A percentile compares a stretch with the other conserved stretches of the same genome.
These are phyloP conservation scores for Siniperca obscura DNA, from an alignment of 2,797 vertebrate species.

Conservation along the genomic window DNA sequence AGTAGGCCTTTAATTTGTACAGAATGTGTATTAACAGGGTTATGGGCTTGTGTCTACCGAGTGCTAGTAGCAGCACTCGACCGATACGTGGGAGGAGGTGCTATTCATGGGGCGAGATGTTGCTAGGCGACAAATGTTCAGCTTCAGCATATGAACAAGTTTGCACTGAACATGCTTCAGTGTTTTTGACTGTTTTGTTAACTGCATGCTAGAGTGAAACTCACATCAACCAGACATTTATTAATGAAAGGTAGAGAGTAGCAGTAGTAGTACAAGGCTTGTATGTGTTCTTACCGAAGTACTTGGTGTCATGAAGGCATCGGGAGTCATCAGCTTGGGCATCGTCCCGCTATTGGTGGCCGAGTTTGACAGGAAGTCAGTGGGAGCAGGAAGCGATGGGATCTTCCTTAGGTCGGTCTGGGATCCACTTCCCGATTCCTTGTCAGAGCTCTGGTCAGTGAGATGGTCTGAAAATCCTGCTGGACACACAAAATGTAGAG, in stretches of 20 bases:
- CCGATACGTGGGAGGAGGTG: neutral
- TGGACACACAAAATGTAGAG: constrained; percentile 10
- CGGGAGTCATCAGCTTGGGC: constrained; percentile 97
- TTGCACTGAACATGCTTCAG: neutral
- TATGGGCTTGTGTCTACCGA: neutral
- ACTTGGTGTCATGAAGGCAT: constrained; percentile 98
- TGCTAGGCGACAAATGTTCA: constrained; percentile 24
- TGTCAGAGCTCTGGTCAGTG: constrained; percentile 90
- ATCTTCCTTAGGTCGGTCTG: constrained; percentile 92
- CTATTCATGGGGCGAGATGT: constrained; percentile 11
- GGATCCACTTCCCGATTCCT: constrained; percentile 89
- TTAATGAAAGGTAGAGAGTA: neutral
- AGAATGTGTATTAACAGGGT: constrained; percentile 13
- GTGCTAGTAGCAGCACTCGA: constrained; percentile 7
- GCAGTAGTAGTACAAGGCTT: neutral
- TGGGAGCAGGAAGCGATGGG: constrained; percentile 88
- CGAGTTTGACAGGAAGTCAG: constrained; percentile 90
- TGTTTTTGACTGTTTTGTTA: constrained; percentile 1
- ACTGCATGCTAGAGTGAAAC: neutral
- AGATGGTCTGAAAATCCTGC: constrained; percentile 90
- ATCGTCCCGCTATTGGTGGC: constrained; percentile 80
- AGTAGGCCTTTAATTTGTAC: neutral
- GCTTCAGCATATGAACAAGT: neutral
- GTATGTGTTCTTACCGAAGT: constrained; percentile 83
- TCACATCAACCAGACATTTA: neutral